Percentiles rank a stretch among this genome's conserved stretches.
These are phyloP conservation scores for Caenorhabditis zanzibari DNA, from an alignment of 2,888 invertebrate species.

Conservation along the genomic window DNA sequence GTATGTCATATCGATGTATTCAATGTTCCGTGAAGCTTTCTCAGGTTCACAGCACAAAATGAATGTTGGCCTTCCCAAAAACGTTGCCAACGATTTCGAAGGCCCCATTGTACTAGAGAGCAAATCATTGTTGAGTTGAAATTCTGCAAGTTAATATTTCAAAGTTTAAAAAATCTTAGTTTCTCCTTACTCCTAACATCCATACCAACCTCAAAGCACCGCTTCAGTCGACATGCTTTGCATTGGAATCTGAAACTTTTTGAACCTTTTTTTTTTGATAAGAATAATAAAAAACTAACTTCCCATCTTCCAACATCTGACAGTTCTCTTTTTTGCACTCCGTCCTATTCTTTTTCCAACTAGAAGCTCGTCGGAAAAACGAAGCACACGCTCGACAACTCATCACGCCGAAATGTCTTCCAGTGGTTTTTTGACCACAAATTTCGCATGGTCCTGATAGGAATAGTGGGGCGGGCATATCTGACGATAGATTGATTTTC, in stretches of 20 bases:
- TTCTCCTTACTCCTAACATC: conserved; percentile 32
- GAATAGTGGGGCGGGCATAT: conserved; percentile 38
- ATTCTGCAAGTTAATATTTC: background rate
- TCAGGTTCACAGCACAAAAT: conserved; percentile 30
- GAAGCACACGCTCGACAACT: conserved; percentile 43
- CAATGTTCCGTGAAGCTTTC: background rate
- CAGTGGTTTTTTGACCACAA: conserved; percentile 52
- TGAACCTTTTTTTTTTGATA: background rate
- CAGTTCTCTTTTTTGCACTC: background rate
- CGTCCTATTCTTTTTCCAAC: background rate
- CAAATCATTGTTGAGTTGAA: conserved; percentile 20
- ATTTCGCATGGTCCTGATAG: conserved; percentile 53
- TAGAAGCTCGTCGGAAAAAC: conserved; percentile 21
- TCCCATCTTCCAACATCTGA: background rate
- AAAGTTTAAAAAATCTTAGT: background rate
- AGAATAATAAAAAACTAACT: background rate
- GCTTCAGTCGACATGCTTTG: conserved; percentile 32
- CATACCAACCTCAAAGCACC: conserved; percentile 35
- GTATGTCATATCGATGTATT: conserved; percentile 6
- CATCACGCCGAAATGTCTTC: conserved; percentile 32
- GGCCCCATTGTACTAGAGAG: background rate
- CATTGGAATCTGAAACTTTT: conserved; percentile 29
- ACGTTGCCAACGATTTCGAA: background rate
- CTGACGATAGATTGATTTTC: background rate
- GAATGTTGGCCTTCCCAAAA: conserved; percentile 5